Percentiles rank a stretch among this genome's conserved stretches.
Conservation (phyloP, 2,888 invertebrate genomes). For the Synanthedon andrenaeformis region DNA sequence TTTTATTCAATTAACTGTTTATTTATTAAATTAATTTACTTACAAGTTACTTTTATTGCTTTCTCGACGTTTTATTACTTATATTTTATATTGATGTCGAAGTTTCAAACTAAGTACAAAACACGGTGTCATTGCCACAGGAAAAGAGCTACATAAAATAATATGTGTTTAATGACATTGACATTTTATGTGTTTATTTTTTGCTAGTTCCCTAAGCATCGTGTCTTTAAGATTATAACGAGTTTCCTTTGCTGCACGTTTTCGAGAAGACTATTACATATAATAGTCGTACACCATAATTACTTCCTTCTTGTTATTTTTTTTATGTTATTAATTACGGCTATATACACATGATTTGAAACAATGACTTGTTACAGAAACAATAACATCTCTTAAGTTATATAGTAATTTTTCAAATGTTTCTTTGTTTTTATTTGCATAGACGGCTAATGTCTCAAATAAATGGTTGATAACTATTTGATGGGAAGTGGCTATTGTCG, state of each 20-base stretch:
- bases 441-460: too few relatives aligned
- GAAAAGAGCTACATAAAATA: not conserved
- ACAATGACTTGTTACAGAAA: conserved; percentile 42
- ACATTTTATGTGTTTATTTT: not conserved
- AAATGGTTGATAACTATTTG: not conserved
- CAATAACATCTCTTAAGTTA: conserved; percentile 16
- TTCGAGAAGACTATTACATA: conserved; percentile 1
- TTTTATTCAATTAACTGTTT: too few relatives aligned
- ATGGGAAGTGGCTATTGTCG: not conserved
- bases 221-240: not conserved
- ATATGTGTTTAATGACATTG: not conserved
- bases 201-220: not conserved
- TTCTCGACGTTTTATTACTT: too few relatives aligned
- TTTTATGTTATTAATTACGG: conserved; percentile 22
- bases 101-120: not conserved
- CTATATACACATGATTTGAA: conserved; percentile 18
- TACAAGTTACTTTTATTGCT: too few relatives aligned
- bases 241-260: conserved; percentile 1
- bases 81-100: too few relatives aligned
- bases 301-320: conserved; percentile 29
- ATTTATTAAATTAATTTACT: too few relatives aligned
- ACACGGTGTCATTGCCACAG: not conserved
- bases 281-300: conserved; percentile 10
- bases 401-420: not conserved
- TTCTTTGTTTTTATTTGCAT: too few relatives aligned